Base-by-base conservation (phyloP, 2,113 vertebrate species). In the Macheiramphus alcinus region DNA sequence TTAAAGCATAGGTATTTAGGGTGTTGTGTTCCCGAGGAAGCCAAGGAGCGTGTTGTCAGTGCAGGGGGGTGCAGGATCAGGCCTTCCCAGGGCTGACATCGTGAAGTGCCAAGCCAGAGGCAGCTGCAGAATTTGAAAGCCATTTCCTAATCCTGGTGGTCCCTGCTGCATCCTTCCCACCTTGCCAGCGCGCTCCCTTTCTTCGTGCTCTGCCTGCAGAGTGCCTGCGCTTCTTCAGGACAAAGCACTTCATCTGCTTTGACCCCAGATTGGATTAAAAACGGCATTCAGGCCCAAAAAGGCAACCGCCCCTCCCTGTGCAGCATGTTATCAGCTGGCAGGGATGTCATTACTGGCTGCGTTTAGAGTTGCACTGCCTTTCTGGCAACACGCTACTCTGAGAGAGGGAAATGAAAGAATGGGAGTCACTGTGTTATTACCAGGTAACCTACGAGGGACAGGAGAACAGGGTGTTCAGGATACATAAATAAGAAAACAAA, bases 141-240 rank as follows among this genome's bases (percentile, higher is more conserved):
- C 21, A 5, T 59, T 91, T 66, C 66, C 86, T 40, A 13, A 47
- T 38, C 48, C 26, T 50, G 20, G 47, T 0, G 2, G 22, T 66
- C 55, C 48, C 31, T 31, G 48, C 11, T 25, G 58, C 40, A 16
- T 58, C 53, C 61, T 73, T 43, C 61, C 47, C 45, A 10, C 38
- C 22, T 53, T 53, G 34, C 36, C 72, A 38, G n/a, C 36, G 65
- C 0, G 0, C 31, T 59, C 48, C 59, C 32, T 59, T 50, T 65
- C 68, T 14, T 34, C 1, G 0, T 29, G 62, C 47, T 76, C 32
- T 27, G 65, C 26, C 45, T 16, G 31, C 40, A 61, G 71, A 32
- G 53, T 0, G 0, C 62, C 55, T 29, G 53, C 0, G 0, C 45
- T 72, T 61, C 47, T 56, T 55, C 58, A 36, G 71, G 50, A 66